Evolutionary conservation across 2,113 vertebrate species (phyloP).

Genomic region (Muntiacus muntjak): DNA sequence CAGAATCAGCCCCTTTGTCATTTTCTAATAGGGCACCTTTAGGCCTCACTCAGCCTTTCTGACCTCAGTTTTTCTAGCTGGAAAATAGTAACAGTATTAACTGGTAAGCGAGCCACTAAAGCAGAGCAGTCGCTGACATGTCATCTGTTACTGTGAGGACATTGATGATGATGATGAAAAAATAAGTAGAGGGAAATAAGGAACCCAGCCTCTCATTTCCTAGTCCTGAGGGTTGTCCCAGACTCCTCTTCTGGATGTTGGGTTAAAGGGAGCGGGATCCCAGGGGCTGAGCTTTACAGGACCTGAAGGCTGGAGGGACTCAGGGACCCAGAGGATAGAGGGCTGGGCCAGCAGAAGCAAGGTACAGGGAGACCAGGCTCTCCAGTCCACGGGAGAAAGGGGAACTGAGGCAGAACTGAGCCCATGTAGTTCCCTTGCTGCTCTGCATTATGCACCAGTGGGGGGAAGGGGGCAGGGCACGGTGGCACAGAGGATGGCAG

Average conservation of each 20-base stretch:
- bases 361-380: background rate
- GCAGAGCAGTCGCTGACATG: background rate
- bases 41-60: background rate
- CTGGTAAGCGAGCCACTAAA: background rate
- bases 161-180: background rate
- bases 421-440: background rate
- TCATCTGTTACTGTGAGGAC: background rate
- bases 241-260: background rate
- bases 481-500: background rate
- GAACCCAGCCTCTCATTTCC: background rate
- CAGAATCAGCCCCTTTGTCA: background rate
- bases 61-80: background rate
- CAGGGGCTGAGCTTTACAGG: background rate
- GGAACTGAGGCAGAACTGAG: background rate
- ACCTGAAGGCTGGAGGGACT: background rate
- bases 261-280: background rate
- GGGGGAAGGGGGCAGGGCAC: background rate
- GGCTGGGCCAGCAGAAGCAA: background rate
- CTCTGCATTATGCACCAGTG: background rate
- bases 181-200: background rate
- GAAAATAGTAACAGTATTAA: background rate
- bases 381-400: background rate
- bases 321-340: background rate
- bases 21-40: background rate
- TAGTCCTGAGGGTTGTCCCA: background rate